Base-by-base conservation (phyloP, 2,888 invertebrate species). In the Melanophora roralis region DNA sequence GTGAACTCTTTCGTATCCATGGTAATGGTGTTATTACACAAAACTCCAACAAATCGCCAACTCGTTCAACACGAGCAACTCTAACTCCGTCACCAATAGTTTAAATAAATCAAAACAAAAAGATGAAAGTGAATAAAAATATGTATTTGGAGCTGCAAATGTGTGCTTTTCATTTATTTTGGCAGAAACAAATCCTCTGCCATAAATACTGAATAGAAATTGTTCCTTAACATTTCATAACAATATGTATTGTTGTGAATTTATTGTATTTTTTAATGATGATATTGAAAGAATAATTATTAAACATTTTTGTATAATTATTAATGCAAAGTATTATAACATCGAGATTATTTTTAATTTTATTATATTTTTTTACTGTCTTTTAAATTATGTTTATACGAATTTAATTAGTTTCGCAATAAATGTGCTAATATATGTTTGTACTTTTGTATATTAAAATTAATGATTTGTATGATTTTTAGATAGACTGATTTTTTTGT, bases 1-100 rank as follows among this genome's bases (percentile, higher is more conserved):
- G 94, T 1, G 96, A 97, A 89, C 91, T 97, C 14, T 92, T 97
- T 62, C 92, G 94, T 81, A 92, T 95, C 88, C 92, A 94, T 84
- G 91, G 91, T 38, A 84, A 94, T 84, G 91, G 91, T 64, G 84
- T 83, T 62, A 64, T 75, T 84, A 59, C 82, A 40, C 69, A 75
- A 65, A 74, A 73, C 40, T 76, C 86, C 16, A 85, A 85, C 34
- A 88, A 88, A 80, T 89, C 89, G 64, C 89, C 89, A 47, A 88
- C 89, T 47, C 82, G 88, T 84, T 82, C 87, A 75, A 84, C 87
- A 77, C 85, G 89, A 77, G 83, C 86, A 72, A 86, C 88, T 67
- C 79, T 89, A 72, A 87, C 89, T 6, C 88, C 89, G 32, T 88
- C 89, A 60, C 86, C 89, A 6, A 82, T 89, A 55, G 85, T 86